phyloP scores from a whole-genome alignment of 2,888 invertebrate genomes.

The Polyommatus iphigenia region DNA sequence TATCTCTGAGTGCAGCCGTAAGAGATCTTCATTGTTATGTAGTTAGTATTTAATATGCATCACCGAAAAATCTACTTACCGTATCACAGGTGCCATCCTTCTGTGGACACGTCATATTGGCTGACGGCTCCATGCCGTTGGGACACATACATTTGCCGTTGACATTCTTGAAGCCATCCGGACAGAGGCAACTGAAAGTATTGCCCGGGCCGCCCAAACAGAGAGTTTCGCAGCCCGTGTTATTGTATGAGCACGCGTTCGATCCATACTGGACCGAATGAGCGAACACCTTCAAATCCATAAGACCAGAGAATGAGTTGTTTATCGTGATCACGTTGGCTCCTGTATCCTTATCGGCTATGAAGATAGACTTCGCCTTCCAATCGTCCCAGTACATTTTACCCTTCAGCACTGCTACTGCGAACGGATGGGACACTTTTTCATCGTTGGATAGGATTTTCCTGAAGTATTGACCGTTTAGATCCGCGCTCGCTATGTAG shows the following conservation, averaged over 20 bases:
- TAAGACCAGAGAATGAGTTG: constrained; percentile 84
- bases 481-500: constrained; percentile 88
- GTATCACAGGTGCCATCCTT: constrained; percentile 79
- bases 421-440: constrained; percentile 90
- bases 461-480: constrained; percentile 84
- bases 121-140: constrained; percentile 81
- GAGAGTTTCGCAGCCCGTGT: constrained; percentile 84
- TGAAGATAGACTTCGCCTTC: constrained; percentile 88
- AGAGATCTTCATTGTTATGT: no score
- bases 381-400: constrained; percentile 95
- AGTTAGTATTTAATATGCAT: no score
- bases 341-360: constrained; percentile 89
- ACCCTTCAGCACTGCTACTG: constrained; percentile 91
- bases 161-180: constrained; percentile 84
- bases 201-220: constrained; percentile 88
- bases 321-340: constrained; percentile 81
- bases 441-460: constrained; percentile 83
- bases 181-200: constrained; percentile 87
- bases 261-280: constrained; percentile 87
- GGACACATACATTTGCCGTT: constrained; percentile 87
- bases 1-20: no score
- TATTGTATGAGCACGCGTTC: constrained; percentile 84
- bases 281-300: constrained; percentile 90
- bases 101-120: constrained; percentile 86
- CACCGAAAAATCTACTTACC: constrained; percentile 54